Evolutionary conservation across 2,888 invertebrate species (phyloP).

Genomic region (Drosophila antonietae): DNA sequence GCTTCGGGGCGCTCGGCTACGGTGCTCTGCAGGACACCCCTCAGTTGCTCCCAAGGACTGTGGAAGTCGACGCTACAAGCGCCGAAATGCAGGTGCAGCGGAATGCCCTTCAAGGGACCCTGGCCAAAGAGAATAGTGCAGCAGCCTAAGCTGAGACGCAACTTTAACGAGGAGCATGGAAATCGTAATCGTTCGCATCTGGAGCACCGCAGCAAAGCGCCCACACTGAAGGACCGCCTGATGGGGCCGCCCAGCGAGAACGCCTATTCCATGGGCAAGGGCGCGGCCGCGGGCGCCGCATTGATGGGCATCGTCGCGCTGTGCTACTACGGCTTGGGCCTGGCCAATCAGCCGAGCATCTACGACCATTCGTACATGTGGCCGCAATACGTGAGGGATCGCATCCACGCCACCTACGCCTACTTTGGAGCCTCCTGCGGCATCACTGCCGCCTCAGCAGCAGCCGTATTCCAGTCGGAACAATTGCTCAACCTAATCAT

Average conservation of each 20-base stretch:
- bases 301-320: constrained; percentile 95
- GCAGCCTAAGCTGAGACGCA: constrained; percentile 23
- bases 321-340: constrained; percentile 97
- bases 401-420: constrained; percentile 94
- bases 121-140: constrained; percentile 13
- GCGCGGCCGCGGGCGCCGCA: constrained; percentile 95
- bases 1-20: constrained; percentile 39
- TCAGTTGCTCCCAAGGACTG: constrained; percentile 16
- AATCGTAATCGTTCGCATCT: constrained; percentile 53
- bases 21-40: constrained; percentile 21
- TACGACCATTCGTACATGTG: constrained; percentile 95
- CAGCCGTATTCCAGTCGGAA: constrained; percentile 92
- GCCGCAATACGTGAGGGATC: constrained; percentile 96
- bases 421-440: constrained; percentile 96
- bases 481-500: constrained; percentile 91
- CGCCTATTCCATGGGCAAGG: constrained; percentile 94
- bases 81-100: background rate
- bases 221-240: constrained; percentile 87
- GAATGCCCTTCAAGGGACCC: background rate
- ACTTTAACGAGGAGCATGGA: constrained; percentile 32
- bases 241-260: constrained; percentile 92
- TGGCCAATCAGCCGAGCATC: constrained; percentile 91
- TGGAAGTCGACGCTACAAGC: constrained; percentile 36
- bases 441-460: constrained; percentile 93
- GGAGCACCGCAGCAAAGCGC: constrained; percentile 85